Base-by-base conservation (phyloP, 2,888 invertebrate genomes). In the Phyllotreta striolata region DNA sequence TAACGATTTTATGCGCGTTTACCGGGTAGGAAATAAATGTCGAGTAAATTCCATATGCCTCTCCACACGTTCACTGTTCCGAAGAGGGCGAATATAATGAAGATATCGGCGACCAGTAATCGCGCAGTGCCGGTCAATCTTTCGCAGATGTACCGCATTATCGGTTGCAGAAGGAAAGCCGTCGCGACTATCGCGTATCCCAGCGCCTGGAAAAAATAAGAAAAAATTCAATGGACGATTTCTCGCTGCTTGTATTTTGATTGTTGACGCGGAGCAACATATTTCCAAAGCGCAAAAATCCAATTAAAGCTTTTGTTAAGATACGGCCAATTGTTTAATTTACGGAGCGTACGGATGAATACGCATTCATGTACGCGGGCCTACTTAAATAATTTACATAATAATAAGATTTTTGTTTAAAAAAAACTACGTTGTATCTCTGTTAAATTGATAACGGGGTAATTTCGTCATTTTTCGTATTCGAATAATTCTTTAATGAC, bases 41-140 rank as follows among this genome's bases (percentile, higher is more conserved):
- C 92, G 24, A 93, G 84, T 62, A 91, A 80, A 67, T 88, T 90
- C 94, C 95, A 95, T 61, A 94, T 86, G 9, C 93, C 94, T 49
- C 95, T 85, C 95, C 95, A 95, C 8, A 93, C 91, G 79, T 93
- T 93, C 57, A 95, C 90, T 0, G 93, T 93, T 9, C 92, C 93
- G 67, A 91, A 79, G 77, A 93, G 91, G 41, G 91, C 90, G 68
- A 92, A 81, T 65, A 93, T 83, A 67, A 92, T 87, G 82, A 92
- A 93, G 8, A 88, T 78, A 77, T 95, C 94, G 14, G 92, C 92
- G 0, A 89, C 84, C 39, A 91, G 77, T 24, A 94, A 83, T 65
- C 92, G 84, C 7, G 85, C 77, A 5, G 89, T 83, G 7, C 92
- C 92, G 66, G 85, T 85, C 2, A 91, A 82, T 56, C 88, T 84